Conservation (phyloP, 2,113 vertebrate genomes). For the Anser brachyrhynchus region DNA sequence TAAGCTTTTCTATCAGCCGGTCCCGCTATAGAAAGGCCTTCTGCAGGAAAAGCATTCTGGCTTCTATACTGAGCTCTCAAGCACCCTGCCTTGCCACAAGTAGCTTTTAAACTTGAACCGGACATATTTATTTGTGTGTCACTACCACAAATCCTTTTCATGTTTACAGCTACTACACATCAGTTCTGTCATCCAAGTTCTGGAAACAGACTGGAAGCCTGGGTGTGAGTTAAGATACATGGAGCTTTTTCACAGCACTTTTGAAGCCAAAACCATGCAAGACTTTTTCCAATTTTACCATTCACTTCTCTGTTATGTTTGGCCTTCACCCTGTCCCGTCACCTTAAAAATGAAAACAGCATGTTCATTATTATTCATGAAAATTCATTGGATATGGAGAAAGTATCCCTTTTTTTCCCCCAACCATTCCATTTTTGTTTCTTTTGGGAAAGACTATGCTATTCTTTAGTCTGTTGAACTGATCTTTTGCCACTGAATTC, state of each 20-base stretch:
- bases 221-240: neutral
- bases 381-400: neutral
- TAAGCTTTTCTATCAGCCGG: neutral
- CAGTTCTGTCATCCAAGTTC: neutral
- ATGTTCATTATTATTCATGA: slow-evolving; percentile 61
- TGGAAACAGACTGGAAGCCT: slow-evolving; percentile 26
- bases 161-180: neutral
- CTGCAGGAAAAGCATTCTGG: neutral
- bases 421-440: slow-evolving; percentile 10
- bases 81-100: neutral
- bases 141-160: neutral
- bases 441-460: slow-evolving; percentile 24
- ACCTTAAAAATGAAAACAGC: slow-evolving; percentile 66
- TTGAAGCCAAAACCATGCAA: slow-evolving; percentile 29
- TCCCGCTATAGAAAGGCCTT: neutral
- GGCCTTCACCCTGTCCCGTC: slow-evolving; percentile 36
- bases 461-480: neutral
- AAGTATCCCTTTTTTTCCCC: neutral
- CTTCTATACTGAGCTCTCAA: neutral
- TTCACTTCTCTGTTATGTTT: slow-evolving; percentile 48
- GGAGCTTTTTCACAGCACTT: neutral
- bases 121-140: neutral
- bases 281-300: slow-evolving; percentile 56
- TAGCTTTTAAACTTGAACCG: neutral
- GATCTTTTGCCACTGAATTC: neutral